These are phyloP conservation scores for Daphoenositta chrysoptera DNA, from an alignment of 2,113 vertebrate species.

Conservation along the genomic window DNA sequence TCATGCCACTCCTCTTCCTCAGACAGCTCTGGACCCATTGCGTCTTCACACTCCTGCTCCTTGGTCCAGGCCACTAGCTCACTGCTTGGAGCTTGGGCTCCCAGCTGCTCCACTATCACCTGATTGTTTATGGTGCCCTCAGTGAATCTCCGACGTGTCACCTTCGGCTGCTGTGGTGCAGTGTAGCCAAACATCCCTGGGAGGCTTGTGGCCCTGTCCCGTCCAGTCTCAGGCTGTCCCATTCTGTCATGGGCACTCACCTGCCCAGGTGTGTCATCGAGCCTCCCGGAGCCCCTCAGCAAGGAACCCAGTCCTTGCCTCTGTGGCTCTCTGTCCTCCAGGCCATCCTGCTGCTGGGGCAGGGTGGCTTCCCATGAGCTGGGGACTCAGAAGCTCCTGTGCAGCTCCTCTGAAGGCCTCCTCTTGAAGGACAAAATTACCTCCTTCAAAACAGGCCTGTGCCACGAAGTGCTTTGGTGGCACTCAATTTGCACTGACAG, in stretches of 20 bases:
- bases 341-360: rapidly evolving
- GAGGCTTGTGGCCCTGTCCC: neutral
- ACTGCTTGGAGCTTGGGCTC: neutral
- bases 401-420: rapidly evolving
- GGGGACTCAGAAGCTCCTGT: rapidly evolving
- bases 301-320: neutral
- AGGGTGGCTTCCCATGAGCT: neutral
- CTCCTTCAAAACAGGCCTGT: neutral
- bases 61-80: neutral
- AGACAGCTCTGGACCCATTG: neutral
- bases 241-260: neutral
- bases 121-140: neutral
- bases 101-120: neutral
- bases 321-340: neutral
- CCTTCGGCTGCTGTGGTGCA: neutral
- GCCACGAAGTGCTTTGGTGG: neutral
- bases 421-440: neutral
- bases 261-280: neutral
- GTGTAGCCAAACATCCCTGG: neutral
- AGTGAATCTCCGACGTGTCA: neutral
- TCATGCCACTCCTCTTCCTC: neutral
- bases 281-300: rapidly evolving
- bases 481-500: neutral
- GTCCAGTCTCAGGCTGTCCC: rapidly evolving
- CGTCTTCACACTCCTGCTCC: neutral